A percentile compares a stretch with the other conserved stretches of the same genome.
These are phyloP conservation scores for Chaetops frenatus DNA, from an alignment of 2,113 vertebrate species.

Conservation along the genomic window DNA sequence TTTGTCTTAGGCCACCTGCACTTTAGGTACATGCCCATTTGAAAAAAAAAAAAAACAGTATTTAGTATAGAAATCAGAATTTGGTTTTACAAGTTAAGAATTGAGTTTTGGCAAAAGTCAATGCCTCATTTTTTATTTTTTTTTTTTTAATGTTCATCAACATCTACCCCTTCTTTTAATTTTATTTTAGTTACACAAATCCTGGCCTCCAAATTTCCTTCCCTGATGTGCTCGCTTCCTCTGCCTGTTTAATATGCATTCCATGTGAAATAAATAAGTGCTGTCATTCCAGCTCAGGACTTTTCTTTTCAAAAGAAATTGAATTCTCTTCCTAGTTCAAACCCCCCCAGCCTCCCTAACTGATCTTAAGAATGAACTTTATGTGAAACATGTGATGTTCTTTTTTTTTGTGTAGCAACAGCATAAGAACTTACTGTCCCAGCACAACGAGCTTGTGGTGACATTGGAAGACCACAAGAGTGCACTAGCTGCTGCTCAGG, in stretches of 20 bases:
- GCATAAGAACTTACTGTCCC: conserved; percentile 88
- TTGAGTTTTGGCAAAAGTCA: background rate
- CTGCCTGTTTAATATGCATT: background rate
- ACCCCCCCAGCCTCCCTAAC: background rate
- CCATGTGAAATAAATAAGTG: background rate
- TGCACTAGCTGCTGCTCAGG: conserved; percentile 93
- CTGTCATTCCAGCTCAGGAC: background rate
- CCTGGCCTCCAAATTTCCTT: background rate
- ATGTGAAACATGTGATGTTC: conserved; percentile 41
- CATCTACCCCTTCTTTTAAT: background rate
- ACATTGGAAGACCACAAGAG: conserved; percentile 98
- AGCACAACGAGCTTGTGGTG: conserved; percentile 88
- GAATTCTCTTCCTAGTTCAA: background rate
- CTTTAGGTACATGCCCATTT: background rate
- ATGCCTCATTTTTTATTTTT: too few relatives aligned
- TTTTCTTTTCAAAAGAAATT: background rate
- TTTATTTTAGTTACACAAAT: background rate
- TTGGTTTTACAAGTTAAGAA: background rate
- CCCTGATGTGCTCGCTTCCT: background rate
- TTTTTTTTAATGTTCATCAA: background rate
- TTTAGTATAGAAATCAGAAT: background rate
- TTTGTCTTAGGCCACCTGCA: background rate
- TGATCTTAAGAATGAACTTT: background rate
- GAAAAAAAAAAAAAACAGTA: background rate
- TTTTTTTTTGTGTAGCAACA: conserved; percentile 82